Percentiles rank a stretch among this genome's conserved stretches.
Evolutionary conservation across 2,797 vertebrate genomes (phyloP).

Genomic region (Eurystomus glaucurus): DNA sequence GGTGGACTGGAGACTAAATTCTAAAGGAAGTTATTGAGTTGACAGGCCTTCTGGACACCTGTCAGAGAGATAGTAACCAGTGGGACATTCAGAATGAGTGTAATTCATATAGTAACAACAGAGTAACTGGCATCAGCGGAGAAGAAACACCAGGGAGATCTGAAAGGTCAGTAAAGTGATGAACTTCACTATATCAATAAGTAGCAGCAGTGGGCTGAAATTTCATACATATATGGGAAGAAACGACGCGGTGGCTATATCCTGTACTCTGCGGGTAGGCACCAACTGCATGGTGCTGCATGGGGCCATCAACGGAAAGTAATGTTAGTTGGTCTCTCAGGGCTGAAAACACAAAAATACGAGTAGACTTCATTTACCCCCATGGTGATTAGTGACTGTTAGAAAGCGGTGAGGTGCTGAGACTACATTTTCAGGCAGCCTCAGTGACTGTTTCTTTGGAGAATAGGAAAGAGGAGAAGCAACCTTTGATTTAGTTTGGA

Average conservation of each 20-base stretch:
- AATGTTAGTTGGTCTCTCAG: neutral
- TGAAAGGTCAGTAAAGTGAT: neutral
- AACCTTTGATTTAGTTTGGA: slow-evolving; percentile 17
- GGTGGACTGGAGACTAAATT: neutral
- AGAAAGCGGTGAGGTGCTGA: neutral
- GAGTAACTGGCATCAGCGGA: neutral
- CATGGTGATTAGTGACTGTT: neutral
- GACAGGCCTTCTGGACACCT: neutral
- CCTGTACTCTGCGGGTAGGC: accelerated
- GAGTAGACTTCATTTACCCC: neutral
- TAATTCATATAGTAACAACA: neutral
- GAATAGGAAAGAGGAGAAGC: neutral
- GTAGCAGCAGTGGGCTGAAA: neutral
- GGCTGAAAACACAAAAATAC: neutral
- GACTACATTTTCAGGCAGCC: neutral
- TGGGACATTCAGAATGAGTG: neutral
- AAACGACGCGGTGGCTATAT: accelerated
- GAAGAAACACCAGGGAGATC: neutral
- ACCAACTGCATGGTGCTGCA: accelerated
- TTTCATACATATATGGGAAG: accelerated
- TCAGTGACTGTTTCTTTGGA: neutral
- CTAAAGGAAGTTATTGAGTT: neutral
- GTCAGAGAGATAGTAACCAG: neutral
- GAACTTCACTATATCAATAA: neutral
- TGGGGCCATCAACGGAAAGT: neutral